These are phyloP conservation scores for Parnassius glacialis DNA, from an alignment of 2,888 invertebrate species.

Conservation along the genomic window DNA sequence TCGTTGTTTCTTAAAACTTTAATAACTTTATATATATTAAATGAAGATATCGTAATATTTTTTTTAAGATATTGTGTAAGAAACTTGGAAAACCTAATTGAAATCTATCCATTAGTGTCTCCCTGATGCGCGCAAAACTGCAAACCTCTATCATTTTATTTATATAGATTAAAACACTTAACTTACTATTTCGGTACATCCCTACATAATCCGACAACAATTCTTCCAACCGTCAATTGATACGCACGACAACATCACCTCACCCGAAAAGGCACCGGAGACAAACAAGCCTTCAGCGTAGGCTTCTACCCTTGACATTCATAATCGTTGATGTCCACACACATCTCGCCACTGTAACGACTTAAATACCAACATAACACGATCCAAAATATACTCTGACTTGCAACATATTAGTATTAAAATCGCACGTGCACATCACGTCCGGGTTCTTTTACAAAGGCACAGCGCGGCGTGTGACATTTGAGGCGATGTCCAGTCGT, in stretches of 20 bases:
- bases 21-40: too few relatives aligned
- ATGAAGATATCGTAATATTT: too few relatives aligned
- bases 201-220: too few relatives aligned
- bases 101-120: too few relatives aligned
- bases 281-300: constrained; percentile 9
- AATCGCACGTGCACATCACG: constrained; percentile 12
- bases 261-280: constrained; percentile 1
- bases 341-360: constrained; percentile 29
- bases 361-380: constrained; percentile 28
- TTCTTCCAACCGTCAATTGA: too few relatives aligned
- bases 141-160: too few relatives aligned
- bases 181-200: too few relatives aligned
- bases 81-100: too few relatives aligned
- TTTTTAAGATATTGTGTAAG: too few relatives aligned
- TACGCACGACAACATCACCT: neutral
- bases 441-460: constrained; percentile 36
- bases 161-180: too few relatives aligned
- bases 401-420: neutral
- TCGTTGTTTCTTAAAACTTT: too few relatives aligned
- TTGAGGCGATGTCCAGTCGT: constrained; percentile 35
- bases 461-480: constrained; percentile 31
- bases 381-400: constrained; percentile 19
- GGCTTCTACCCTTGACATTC: constrained; percentile 61
- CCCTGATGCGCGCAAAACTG: too few relatives aligned
- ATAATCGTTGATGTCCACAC: constrained; percentile 48